Conservation (phyloP, 2,888 invertebrate species). For the Lasioglossum lativentre region DNA sequence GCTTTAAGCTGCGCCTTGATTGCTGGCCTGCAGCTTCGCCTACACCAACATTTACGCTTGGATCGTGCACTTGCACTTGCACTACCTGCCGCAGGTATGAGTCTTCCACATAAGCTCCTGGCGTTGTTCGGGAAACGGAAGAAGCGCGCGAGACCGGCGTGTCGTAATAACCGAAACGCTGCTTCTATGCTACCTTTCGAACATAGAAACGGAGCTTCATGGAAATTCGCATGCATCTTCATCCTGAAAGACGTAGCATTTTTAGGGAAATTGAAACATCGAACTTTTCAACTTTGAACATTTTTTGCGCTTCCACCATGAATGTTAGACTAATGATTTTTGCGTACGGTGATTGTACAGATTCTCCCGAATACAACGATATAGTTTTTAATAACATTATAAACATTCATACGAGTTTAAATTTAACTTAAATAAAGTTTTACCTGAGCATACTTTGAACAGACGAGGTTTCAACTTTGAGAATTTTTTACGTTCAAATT, state of each 20-base stretch:
- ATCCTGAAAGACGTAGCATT: background rate
- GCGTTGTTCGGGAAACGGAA: conserved; percentile 11
- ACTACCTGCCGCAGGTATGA: background rate
- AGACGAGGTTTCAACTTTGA: background rate
- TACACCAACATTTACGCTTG: background rate
- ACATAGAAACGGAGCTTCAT: background rate
- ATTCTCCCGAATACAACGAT: background rate
- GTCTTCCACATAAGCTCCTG: background rate
- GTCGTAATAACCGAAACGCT: background rate
- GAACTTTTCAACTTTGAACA: background rate
- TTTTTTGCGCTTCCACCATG: background rate
- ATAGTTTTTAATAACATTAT: background rate
- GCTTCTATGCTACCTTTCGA: background rate
- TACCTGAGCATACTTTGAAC: too few relatives aligned
- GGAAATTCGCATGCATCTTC: too few relatives aligned
- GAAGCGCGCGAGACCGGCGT: background rate
- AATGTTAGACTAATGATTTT: background rate
- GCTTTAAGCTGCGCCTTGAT: conserved; percentile 58
- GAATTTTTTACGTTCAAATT: background rate
- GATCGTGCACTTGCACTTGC: background rate
- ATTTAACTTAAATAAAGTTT: background rate
- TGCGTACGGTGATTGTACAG: background rate
- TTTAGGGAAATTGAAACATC: background rate
- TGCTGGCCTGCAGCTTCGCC: conserved; percentile 27
- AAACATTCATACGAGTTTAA: background rate